Evolutionary conservation across 37 sponge, comb jelly and placozoan species (phyloP).

Genomic region (Theonella swinhoei): DNA sequence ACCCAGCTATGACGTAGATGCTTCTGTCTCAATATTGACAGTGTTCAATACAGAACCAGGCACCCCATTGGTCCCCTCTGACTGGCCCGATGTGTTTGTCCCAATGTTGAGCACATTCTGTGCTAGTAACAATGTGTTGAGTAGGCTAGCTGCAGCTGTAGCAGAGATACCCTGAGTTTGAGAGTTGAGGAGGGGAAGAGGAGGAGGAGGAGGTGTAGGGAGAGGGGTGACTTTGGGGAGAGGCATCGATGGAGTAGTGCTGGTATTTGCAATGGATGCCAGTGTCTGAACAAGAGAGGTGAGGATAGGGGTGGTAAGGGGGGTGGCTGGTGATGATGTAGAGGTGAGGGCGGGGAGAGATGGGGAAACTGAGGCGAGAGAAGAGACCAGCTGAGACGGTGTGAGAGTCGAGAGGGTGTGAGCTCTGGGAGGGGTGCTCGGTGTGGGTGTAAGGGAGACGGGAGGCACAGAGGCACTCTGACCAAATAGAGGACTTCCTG

Average conservation of each 20-base stretch:
- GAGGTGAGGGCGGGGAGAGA: neutral
- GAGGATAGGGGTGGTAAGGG: slow-evolving; percentile 15
- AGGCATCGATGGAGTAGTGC: slow-evolving; percentile 17
- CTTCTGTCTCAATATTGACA: neutral
- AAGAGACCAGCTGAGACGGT: neutral
- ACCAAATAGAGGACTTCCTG: slow-evolving; percentile 55
- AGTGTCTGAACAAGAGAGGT: slow-evolving; percentile 60
- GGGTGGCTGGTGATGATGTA: neutral
- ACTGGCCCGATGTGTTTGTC: neutral
- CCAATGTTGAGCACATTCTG: slow-evolving; percentile 46
- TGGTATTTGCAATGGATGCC: slow-evolving; percentile 45
- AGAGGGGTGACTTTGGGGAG: slow-evolving; percentile 8
- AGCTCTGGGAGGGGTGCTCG: neutral
- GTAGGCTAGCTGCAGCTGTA: slow-evolving; percentile 48
- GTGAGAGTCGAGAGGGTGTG: slow-evolving; percentile 11
- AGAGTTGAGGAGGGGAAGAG: neutral
- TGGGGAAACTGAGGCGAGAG: neutral
- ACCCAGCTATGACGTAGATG: neutral
- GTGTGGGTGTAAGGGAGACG: neutral
- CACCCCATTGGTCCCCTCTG: slow-evolving; percentile 18
- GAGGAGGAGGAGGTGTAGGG: neutral
- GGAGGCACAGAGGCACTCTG: slow-evolving; percentile 16
- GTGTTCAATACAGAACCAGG: slow-evolving; percentile 53
- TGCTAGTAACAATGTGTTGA: slow-evolving; percentile 61
- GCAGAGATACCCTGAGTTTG: slow-evolving; percentile 29